Evolutionary conservation across 1,140 invertebrate genomes (phyloP), one percentile per base, ranked within the genome.

Genomic region (Trissolcus basalis): DNA sequence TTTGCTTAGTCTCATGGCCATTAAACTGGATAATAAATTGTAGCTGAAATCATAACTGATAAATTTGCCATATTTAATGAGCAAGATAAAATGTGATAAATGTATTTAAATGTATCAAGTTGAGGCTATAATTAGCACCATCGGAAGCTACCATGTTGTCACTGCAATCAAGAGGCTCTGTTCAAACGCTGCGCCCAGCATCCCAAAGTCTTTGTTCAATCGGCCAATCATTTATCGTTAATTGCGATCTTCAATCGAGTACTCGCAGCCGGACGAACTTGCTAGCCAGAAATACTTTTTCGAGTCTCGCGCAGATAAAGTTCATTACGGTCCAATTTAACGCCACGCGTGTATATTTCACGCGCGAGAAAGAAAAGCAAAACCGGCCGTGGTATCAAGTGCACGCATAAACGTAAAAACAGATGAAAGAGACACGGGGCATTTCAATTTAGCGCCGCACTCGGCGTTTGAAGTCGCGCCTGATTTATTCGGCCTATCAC

Each of bases 171-270:
- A 79, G 39, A 36, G 13, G 41, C 12, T 67, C 19, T 27, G 47
- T 32, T 65, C 50, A 45, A 58, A 56, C 48, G 15, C 10, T 41
- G 63, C 58, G 58, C 33, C 47, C 16, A 43, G 53, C 69, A 45
- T 11, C 45, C 55, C 45, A 59, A 51, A 12, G 55, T 14, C 43
- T 60, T 56, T 76, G 68, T 47, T 36, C 71, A 75, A 80, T 79
- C 73, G 78, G 68, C 72, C 68, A 81, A 83, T 83, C 19, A 27
- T 27, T 27, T 83, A 83, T 83, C 80, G 60, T 75, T 82, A 83
- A 82, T 83, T 81, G 75, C 75, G 43, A 82, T 80, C 81, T 74
- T 15, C 77, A 70, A 79, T 81, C 75, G 53, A 64, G 55, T 13
- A 47, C 39, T 49, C 54, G 19, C 41, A 53, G 10, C 45, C 5